A percentile compares a stretch with the other conserved stretches of the same genome.
Evolutionary conservation across 2,113 vertebrate species (phyloP).

Genomic region (Eptesicus fuscus): DNA sequence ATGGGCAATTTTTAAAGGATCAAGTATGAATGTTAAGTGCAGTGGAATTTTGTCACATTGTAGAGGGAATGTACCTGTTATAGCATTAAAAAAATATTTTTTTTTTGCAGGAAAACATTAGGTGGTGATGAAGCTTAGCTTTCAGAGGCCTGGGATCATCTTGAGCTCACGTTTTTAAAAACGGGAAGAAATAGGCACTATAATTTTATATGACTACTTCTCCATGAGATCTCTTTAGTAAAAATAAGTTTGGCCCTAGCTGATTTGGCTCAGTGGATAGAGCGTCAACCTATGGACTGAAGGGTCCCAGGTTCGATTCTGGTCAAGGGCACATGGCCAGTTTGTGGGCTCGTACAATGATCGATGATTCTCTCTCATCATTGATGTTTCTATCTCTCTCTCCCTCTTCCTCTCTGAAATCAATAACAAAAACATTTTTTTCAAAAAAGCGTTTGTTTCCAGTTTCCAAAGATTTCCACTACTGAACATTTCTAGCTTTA

Average conservation of each 20-base stretch:
- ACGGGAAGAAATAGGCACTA: background rate
- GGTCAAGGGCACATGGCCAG: too few relatives aligned
- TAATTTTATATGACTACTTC: background rate
- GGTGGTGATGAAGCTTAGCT: background rate
- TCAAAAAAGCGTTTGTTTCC: slow-evolving; percentile 13
- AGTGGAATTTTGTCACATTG: slow-evolving; percentile 42
- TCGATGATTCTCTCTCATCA: too few relatives aligned
- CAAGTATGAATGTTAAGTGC: slow-evolving; percentile 52
- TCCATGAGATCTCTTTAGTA: background rate
- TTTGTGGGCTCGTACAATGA: rapidly evolving
- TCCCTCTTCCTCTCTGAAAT: too few relatives aligned
- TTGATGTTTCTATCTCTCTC: too few relatives aligned
- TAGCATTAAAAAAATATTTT: background rate
- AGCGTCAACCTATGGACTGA: too few relatives aligned
- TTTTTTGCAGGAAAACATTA: background rate
- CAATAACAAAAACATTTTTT: too few relatives aligned
- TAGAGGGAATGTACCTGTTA: slow-evolving; percentile 1
- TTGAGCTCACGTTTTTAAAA: background rate
- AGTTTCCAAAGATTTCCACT: slow-evolving; percentile 27
- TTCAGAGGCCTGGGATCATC: background rate
- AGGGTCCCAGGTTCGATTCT: too few relatives aligned
- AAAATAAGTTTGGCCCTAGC: background rate
- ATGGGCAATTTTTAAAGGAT: slow-evolving; percentile 65
- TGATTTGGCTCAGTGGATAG: too few relatives aligned
- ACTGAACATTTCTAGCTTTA: background rate